phyloP scores from a whole-genome alignment of 2,888 invertebrate species.

The Fabriciana adippe region DNA sequence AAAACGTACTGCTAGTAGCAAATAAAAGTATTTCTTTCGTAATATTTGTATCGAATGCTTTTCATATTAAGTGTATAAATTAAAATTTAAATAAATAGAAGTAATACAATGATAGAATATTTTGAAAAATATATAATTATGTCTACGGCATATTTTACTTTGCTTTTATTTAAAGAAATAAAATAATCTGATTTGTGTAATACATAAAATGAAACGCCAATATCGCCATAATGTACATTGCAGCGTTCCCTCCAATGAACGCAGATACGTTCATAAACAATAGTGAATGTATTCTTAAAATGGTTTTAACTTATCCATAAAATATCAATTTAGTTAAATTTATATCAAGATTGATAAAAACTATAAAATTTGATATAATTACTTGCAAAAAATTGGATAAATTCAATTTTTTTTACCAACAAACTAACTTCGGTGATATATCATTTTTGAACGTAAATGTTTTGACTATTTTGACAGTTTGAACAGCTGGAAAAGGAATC shows the following conservation, averaged over 20 bases:
- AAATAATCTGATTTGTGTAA: neutral
- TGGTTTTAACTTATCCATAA: no score
- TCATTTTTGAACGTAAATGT: constrained; percentile 23
- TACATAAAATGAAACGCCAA: constrained; percentile 6
- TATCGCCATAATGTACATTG: neutral
- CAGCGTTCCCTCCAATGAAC: constrained; percentile 11
- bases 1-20: no score
- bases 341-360: neutral
- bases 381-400: neutral
- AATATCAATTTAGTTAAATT: no score
- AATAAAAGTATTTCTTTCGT: no score
- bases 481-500: constrained; percentile 32
- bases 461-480: constrained; percentile 33
- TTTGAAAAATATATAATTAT: no score
- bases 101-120: no score
- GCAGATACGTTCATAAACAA: neutral
- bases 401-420: neutral
- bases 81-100: no score
- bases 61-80: no score
- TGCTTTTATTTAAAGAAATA: no score
- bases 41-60: no score
- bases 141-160: no score
- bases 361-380: neutral
- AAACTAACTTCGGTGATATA: neutral
- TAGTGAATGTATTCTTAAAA: no score